Conservation (phyloP, 2,797 vertebrate species). For the Spea hammondii region DNA sequence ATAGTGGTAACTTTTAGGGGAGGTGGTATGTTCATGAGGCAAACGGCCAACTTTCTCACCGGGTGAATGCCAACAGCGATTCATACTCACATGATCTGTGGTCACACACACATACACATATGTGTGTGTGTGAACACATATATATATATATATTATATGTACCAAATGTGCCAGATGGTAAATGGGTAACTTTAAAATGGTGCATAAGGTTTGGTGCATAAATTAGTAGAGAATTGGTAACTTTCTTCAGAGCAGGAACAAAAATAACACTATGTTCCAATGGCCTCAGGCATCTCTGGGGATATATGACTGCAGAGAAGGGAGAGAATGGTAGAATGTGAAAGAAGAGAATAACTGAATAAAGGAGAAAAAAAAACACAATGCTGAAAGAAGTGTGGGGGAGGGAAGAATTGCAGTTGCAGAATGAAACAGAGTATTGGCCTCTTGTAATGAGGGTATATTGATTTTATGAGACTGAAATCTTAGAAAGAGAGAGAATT, state of each 20-base stretch:
- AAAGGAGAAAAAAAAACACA: not conserved
- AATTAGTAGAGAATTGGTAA: no score
- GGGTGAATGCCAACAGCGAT: no score
- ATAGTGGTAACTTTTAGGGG: no score
- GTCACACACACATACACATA: no score
- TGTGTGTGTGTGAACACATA: no score
- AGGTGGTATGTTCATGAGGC: no score
- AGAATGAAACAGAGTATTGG: conserved; percentile 13
- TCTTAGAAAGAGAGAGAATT: conserved; percentile 21
- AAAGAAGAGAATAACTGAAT: conserved; percentile 57
- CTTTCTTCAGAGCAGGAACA: not conserved
- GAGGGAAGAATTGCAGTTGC: conserved; percentile 4
- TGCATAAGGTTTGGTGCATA: no score
- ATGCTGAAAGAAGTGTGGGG: not conserved
- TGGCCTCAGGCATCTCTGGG: conserved; percentile 2
- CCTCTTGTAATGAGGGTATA: conserved; percentile 27
- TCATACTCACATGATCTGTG: no score
- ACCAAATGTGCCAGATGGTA: no score
- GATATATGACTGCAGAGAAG: conserved; percentile 2
- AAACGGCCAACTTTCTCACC: no score
- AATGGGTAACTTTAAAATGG: no score
- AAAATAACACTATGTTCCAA: not conserved
- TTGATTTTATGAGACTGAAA: conserved; percentile 29
- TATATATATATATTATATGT: no score
- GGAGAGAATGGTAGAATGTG: not conserved